Conservation (phyloP, 2,888 invertebrate genomes). For the Morpho deidamia region DNA sequence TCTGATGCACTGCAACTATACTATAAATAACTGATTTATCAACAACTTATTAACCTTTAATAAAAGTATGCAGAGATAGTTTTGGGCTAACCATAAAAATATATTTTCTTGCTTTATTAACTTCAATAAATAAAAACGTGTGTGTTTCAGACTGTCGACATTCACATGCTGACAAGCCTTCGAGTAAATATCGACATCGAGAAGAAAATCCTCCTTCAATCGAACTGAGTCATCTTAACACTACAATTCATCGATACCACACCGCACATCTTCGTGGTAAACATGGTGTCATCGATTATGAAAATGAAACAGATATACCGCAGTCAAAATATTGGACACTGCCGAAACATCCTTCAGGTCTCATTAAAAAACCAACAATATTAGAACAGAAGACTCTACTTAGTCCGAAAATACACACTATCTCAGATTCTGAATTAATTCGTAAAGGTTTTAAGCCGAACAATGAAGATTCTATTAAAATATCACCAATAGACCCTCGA, state of each 20-base stretch:
- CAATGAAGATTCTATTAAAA: conserved; percentile 68
- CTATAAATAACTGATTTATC: background rate
- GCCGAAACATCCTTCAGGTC: conserved; percentile 57
- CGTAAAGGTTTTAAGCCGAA: background rate
- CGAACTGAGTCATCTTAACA: conserved; percentile 49
- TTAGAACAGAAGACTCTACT: conserved; percentile 9
- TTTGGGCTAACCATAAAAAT: background rate
- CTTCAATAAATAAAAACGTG: conserved; percentile 1
- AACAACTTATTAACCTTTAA: too few relatives aligned
- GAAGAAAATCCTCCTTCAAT: conserved; percentile 43
- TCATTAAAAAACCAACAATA: conserved; percentile 21
- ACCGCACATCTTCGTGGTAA: conserved; percentile 57
- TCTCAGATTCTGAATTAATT: conserved; percentile 26
- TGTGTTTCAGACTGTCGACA: conserved; percentile 80
- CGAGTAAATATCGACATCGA: conserved; percentile 44
- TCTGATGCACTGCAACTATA: background rate
- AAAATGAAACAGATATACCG: conserved; percentile 39
- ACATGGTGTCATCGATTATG: conserved; percentile 53
- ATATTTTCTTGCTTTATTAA: too few relatives aligned
- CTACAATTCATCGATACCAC: conserved; percentile 47
- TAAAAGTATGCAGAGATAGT: background rate
- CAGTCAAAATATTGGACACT: conserved; percentile 80
- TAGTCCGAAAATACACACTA: conserved; percentile 29
- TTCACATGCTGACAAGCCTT: conserved; percentile 78
- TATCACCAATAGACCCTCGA: conserved; percentile 84